Evolutionary conservation across 1,140 invertebrate species (phyloP).

Genomic region (Eumaeus atala): DNA sequence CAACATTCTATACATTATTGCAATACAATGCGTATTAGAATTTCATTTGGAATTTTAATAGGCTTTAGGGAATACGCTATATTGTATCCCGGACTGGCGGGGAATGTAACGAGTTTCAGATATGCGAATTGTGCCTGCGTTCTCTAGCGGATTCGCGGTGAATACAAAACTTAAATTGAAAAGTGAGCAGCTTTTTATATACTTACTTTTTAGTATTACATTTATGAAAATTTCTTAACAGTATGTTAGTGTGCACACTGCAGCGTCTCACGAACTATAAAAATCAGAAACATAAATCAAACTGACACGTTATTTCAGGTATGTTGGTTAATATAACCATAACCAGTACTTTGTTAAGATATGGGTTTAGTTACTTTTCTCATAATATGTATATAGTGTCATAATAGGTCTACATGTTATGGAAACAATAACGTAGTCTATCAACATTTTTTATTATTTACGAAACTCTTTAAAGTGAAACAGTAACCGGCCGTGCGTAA

Average conservation of each 20-base stretch:
- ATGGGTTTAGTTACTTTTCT: no score
- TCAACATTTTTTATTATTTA: no score
- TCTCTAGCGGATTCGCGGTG: neutral
- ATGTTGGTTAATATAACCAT: no score
- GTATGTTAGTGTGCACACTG: neutral
- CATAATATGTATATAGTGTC: no score
- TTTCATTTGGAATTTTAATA: conserved; percentile 8
- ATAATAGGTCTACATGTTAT: no score
- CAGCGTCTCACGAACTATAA: no score
- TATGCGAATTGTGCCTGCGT: conserved; percentile 6
- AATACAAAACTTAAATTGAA: conserved; percentile 5
- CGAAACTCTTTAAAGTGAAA: no score
- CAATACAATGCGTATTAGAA: neutral
- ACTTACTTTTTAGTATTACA: neutral
- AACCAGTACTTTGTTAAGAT: no score
- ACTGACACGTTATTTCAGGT: no score
- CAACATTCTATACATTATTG: neutral
- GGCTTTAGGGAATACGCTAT: conserved; percentile 2
- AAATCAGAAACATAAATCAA: no score
- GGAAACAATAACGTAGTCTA: no score
- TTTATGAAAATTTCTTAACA: neutral
- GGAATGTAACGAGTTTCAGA: conserved; percentile 5
- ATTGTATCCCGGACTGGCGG: neutral
- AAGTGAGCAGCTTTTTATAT: conserved; percentile 1
- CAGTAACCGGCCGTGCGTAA: no score